A percentile compares a stretch with the other conserved stretches of the same genome.
These are phyloP conservation scores for Hypothenemus hampei DNA, from an alignment of 1,140 invertebrate genomes.

Conservation along the genomic window DNA sequence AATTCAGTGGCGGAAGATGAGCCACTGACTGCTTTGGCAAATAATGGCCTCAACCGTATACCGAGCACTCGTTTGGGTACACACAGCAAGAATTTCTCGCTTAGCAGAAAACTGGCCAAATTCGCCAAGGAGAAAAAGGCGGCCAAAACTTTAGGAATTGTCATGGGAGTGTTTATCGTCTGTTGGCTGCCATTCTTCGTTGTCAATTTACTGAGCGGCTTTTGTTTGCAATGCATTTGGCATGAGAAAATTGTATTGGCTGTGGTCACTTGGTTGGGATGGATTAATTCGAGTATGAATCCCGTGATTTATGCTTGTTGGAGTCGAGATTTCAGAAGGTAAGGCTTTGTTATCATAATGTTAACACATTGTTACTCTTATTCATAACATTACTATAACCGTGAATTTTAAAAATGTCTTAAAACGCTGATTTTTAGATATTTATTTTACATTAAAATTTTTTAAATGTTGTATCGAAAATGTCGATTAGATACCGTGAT, in stretches of 20 bases:
- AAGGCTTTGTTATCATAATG: conserved; percentile 40
- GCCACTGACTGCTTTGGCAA: conserved; percentile 65
- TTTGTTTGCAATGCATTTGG: conserved; percentile 81
- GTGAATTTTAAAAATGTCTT: too few relatives aligned
- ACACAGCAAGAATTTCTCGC: conserved; percentile 75
- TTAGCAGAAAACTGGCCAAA: conserved; percentile 85
- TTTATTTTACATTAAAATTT: too few relatives aligned
- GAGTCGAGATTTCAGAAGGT: conserved; percentile 94
- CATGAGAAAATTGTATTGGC: conserved; percentile 87
- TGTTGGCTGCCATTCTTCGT: conserved; percentile 99
- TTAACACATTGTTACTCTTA: background rate
- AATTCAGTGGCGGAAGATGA: conserved; percentile 58
- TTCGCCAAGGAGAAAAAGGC: conserved; percentile 95
- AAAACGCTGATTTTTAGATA: too few relatives aligned
- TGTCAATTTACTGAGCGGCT: conserved; percentile 86
- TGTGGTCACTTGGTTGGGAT: conserved; percentile 96
- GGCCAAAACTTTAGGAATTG: conserved; percentile 89
- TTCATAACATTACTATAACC: too few relatives aligned
- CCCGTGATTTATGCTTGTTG: conserved; percentile 96
- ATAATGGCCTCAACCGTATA: conserved; percentile 65
- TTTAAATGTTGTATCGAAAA: too few relatives aligned
- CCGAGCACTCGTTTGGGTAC: conserved; percentile 51
- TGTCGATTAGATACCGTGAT: too few relatives aligned
- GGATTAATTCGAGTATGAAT: conserved; percentile 98
- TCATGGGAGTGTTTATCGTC: conserved; percentile 97